Conservation (phyloP, 2,797 vertebrate genomes). For the Poeciliopsis turneri region DNA sequence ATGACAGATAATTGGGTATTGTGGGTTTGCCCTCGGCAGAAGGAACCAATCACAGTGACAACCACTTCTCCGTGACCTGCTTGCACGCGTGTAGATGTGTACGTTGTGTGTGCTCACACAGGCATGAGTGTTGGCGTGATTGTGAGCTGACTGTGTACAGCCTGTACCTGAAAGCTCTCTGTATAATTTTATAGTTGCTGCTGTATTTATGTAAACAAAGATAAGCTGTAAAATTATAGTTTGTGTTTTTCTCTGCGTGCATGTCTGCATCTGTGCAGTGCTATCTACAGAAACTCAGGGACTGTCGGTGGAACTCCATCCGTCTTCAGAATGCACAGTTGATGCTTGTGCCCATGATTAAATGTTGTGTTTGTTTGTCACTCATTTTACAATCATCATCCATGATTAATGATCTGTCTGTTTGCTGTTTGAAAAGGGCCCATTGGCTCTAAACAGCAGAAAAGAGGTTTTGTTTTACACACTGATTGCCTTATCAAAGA, state of each 20-base stretch:
- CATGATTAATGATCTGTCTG: constrained; percentile 54
- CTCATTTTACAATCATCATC: constrained; percentile 59
- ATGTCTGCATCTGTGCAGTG: neutral
- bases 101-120: constrained; percentile 14
- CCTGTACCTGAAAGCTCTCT: constrained; percentile 41
- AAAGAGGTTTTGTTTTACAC: constrained; percentile 34
- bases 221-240: constrained; percentile 24
- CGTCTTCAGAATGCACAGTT: constrained; percentile 10
- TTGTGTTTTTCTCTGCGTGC: neutral
- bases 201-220: constrained; percentile 45
- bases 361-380: constrained; percentile 51
- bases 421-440: constrained; percentile 43
- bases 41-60: constrained; percentile 78
- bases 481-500: neutral
- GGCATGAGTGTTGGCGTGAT: constrained; percentile 25
- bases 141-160: constrained; percentile 21
- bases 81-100: constrained; percentile 16
- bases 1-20: constrained; percentile 81
- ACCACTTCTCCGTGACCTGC: constrained; percentile 71
- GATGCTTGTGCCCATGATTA: constrained; percentile 27
- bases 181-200: constrained; percentile 38
- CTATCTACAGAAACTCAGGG: constrained; percentile 11
- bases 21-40: constrained; percentile 71
- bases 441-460: constrained; percentile 31
- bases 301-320: neutral